A percentile compares a stretch with the other conserved stretches of the same genome.
phyloP scores from a whole-genome alignment of 2,888 invertebrate species.

The Eupithecia inturbata region DNA sequence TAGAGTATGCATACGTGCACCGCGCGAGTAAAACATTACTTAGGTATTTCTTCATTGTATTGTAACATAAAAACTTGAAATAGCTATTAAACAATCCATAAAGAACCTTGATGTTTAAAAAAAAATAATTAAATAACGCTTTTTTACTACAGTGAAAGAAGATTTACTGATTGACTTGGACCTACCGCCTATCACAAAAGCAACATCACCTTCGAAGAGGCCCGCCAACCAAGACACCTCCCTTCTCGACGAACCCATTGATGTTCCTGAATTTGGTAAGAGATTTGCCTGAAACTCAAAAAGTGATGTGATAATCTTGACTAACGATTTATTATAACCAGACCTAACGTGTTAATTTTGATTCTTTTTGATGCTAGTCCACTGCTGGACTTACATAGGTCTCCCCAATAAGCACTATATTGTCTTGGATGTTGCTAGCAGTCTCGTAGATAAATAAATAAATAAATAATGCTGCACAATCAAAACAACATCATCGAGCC shows the following conservation, averaged over 20 bases:
- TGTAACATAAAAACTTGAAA: not conserved
- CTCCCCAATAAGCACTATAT: not conserved
- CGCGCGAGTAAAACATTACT: not conserved
- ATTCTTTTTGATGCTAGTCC: not conserved
- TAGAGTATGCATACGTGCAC: too few species aligned
- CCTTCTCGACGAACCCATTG: conserved; percentile 89
- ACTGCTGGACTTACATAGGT: not conserved
- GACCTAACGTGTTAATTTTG: not conserved
- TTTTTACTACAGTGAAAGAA: conserved; percentile 79
- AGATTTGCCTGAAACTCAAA: not conserved
- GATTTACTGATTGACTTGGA: conserved; percentile 90
- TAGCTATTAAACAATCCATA: too few species aligned
- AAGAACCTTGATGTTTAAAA: too few species aligned
- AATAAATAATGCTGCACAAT: too few species aligned
- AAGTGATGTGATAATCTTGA: not conserved
- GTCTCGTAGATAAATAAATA: too few species aligned
- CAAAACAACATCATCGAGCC: too few species aligned
- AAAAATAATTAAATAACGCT: not conserved
- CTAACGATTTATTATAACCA: not conserved
- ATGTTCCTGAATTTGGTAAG: conserved; percentile 85
- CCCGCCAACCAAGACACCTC: conserved; percentile 68
- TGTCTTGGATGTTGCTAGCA: too few species aligned
- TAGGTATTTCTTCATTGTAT: too few species aligned
- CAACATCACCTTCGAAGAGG: conserved; percentile 54
- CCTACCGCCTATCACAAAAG: conserved; percentile 81